phyloP scores from a whole-genome alignment of 2,113 vertebrate species.

The Chaenocephalus aceratus region DNA sequence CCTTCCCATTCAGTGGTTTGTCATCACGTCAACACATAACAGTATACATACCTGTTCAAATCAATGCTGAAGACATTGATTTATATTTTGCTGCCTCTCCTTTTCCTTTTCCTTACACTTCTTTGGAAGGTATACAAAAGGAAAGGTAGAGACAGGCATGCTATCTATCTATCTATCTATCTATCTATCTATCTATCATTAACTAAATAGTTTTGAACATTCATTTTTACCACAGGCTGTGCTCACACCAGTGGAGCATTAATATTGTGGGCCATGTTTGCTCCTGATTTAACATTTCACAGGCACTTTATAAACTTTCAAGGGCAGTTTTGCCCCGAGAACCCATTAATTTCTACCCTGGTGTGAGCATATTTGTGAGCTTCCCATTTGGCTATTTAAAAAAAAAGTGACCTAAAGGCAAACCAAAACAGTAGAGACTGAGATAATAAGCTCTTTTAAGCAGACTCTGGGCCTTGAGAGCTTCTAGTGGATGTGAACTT shows the following conservation, averaged over 20 bases:
- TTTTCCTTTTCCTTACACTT: not conserved
- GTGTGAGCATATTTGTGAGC: too few species aligned
- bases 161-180: not conserved
- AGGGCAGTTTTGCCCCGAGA: constrained; percentile 4
- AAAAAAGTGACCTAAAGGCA: not conserved
- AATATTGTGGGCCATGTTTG: not conserved
- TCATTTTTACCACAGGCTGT: too few species aligned
- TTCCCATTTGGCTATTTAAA: not conserved
- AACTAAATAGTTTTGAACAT: too few species aligned
- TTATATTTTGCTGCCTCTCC: too few species aligned
- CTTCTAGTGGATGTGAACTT: constrained; percentile 12
- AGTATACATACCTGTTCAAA: constrained; percentile 39
- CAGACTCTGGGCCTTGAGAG: not conserved
- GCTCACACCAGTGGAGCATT: not conserved
- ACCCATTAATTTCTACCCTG: constrained; percentile 31
- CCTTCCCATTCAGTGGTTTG: constrained; percentile 46
- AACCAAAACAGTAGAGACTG: not conserved
- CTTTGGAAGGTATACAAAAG: not conserved
- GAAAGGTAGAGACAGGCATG: not conserved
- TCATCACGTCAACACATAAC: constrained; percentile 52
- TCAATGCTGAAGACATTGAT: constrained; percentile 33
- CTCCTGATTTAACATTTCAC: not conserved
- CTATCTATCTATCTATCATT: not conserved
- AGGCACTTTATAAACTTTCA: constrained; percentile 23
- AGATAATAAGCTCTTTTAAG: constrained; percentile 11